A percentile compares a stretch with the other conserved stretches of the same genome.
These are phyloP conservation scores for Acrobasis consociella DNA, from an alignment of 2,888 invertebrate species.

Conservation along the genomic window DNA sequence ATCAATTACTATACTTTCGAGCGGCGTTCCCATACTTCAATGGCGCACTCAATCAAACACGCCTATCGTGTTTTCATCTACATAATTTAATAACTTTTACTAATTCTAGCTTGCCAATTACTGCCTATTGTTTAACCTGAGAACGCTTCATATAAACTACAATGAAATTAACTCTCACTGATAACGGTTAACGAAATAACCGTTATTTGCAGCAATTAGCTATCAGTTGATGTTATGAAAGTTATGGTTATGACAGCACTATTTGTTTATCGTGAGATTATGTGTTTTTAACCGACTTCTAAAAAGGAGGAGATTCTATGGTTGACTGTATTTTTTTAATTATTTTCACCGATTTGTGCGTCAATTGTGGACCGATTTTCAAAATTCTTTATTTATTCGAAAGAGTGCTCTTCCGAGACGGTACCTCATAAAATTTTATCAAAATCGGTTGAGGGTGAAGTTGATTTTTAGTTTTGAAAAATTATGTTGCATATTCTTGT, in stretches of 20 bases:
- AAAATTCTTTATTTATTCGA: no score
- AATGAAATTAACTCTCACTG: conserved; percentile 12
- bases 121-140: conserved; percentile 6
- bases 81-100: conserved; percentile 15
- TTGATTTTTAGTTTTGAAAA: no score
- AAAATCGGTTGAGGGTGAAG: no score
- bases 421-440: no score
- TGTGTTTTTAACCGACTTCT: background rate
- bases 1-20: background rate
- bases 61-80: conserved; percentile 3
- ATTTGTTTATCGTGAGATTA: background rate
- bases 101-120: conserved; percentile 10
- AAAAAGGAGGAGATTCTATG: no score
- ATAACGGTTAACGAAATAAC: conserved; percentile 15
- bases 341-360: no score
- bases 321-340: no score
- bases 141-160: conserved; percentile 2
- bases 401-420: no score
- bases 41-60: background rate
- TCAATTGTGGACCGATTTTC: no score
- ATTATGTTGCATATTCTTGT: no score
- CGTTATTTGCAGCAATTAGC: conserved; percentile 11
- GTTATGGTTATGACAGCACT: conserved; percentile 8
- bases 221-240: background rate
- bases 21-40: background rate